Evolutionary conservation across 2,113 vertebrate genomes (phyloP).

Genomic region (Varanus salvator): DNA sequence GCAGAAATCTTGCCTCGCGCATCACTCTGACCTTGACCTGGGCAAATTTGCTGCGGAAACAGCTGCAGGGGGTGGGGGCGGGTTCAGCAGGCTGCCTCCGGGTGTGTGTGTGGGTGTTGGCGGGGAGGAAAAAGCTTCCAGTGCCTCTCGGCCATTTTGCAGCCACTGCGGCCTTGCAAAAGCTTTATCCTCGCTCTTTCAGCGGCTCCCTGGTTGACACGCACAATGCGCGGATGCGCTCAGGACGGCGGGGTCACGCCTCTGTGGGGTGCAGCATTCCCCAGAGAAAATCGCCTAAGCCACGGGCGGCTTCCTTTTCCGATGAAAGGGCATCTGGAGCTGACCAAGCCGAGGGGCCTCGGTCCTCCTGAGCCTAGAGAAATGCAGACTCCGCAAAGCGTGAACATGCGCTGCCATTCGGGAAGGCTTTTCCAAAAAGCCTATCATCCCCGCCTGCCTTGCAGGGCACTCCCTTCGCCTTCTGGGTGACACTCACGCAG

Average conservation of each 20-base stretch:
- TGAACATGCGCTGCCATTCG: fast-evolving
- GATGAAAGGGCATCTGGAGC: fast-evolving
- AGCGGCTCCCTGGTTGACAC: slow-evolving; percentile 66
- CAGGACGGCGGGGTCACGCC: slow-evolving; percentile 70
- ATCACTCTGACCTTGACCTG: slow-evolving; percentile 53
- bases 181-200: slow-evolving; percentile 66
- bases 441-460: not conserved
- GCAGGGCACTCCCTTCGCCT: fast-evolving
- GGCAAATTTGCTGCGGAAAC: not conserved
- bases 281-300: slow-evolving; percentile 63
- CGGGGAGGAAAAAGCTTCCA: slow-evolving; percentile 58
- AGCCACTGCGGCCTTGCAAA: slow-evolving; percentile 53
- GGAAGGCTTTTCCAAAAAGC: not conserved
- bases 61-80: slow-evolving; percentile 36
- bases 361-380: fast-evolving
- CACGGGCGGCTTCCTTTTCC: slow-evolving; percentile 28
- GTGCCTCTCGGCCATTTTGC: slow-evolving; percentile 76
- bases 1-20: slow-evolving; percentile 6
- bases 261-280: slow-evolving; percentile 68
- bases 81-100: slow-evolving; percentile 72
- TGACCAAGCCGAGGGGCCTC: not conserved
- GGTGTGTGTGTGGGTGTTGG: slow-evolving; percentile 19
- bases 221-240: slow-evolving; percentile 66
- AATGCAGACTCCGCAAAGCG: not conserved
- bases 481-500: not conserved